Conservation (phyloP, 2,113 vertebrate species). For the Thalassarche chlororhynchos region DNA sequence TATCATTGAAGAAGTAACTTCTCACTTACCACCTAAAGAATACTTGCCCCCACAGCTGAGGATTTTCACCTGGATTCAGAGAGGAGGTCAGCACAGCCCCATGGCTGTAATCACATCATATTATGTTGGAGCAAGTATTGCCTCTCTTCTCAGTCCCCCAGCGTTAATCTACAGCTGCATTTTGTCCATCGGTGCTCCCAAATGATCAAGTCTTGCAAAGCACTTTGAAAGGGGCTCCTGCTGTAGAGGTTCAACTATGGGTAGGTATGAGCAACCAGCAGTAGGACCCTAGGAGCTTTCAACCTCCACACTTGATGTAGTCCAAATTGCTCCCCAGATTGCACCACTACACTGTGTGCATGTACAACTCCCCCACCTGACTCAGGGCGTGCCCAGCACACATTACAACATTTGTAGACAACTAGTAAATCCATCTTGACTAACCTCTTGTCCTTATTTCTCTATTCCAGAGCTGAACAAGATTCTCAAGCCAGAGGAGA, state of each 20-base stretch:
- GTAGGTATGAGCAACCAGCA: background rate
- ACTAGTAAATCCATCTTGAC: background rate
- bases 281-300: background rate
- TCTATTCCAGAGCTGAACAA: background rate
- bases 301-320: background rate
- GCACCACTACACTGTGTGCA: background rate
- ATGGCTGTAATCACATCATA: background rate
- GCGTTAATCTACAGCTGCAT: background rate
- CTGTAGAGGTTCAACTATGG: background rate
- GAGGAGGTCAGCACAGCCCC: background rate
- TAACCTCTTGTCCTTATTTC: background rate
- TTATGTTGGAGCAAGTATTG: fast-evolving
- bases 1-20: background rate
- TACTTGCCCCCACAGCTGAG: background rate
- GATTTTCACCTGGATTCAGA: background rate
- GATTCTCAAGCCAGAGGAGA: background rate
- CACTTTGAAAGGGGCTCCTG: background rate
- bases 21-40: background rate
- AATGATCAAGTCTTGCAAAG: background rate
- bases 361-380: background rate
- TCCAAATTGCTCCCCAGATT: fast-evolving
- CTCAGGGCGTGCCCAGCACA: background rate
- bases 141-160: background rate
- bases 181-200: background rate
- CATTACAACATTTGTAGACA: background rate